Conservation (phyloP, 2,888 invertebrate species). For the Reticulitermes lucifugus region DNA sequence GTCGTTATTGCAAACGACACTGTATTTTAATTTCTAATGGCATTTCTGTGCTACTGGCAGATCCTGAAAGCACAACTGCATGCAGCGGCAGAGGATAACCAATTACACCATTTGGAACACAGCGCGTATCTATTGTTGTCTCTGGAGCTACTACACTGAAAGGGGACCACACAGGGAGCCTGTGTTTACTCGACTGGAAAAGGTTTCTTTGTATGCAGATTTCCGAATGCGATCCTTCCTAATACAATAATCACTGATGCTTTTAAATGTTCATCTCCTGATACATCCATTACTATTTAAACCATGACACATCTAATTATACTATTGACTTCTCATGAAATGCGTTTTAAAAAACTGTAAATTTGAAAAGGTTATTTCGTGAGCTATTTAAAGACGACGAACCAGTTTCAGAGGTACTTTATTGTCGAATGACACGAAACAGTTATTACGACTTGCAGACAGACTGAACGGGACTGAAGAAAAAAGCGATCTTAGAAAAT, state of each 20-base stretch:
- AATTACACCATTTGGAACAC: slow-evolving; percentile 9
- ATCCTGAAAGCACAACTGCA: neutral
- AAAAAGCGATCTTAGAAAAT: too few species aligned
- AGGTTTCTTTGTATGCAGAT: slow-evolving; percentile 29
- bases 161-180: slow-evolving; percentile 12
- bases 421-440: too few species aligned
- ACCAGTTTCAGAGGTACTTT: too few species aligned
- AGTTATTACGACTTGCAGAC: too few species aligned
- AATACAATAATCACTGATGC: slow-evolving; percentile 13
- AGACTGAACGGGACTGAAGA: too few species aligned
- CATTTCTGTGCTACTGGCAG: neutral
- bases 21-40: neutral
- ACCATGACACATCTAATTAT: too few species aligned
- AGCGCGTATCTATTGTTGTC: slow-evolving; percentile 21
- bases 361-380: too few species aligned
- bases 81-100: neutral
- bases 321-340: too few species aligned
- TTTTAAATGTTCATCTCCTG: neutral
- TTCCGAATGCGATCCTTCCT: slow-evolving; percentile 7
- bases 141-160: neutral
- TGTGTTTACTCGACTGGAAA: slow-evolving; percentile 10
- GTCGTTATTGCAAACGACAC: too few species aligned
- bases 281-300: neutral
- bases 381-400: too few species aligned
- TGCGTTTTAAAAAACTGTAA: too few species aligned